Evolutionary conservation across 2,797 vertebrate genomes (phyloP), one percentile per base, ranked within the genome.

Genomic region (Myotis planiceps): DNA sequence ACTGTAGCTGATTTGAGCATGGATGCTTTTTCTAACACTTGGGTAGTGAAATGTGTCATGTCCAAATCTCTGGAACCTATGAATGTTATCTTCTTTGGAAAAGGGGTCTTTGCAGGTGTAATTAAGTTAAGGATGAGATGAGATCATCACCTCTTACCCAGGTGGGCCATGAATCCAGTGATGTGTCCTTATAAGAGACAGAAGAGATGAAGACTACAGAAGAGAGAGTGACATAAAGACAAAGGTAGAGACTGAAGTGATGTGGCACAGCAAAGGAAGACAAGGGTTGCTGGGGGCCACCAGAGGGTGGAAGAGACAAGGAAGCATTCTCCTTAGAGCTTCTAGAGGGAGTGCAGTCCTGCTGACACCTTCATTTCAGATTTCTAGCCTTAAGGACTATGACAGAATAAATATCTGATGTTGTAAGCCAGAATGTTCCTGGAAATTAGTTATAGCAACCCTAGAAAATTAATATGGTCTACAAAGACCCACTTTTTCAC

Each of bases 291-390:
- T 8, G 23, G 21, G 15, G 19, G n/a, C 32, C 51, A n/a, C 5
- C 16, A 60, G 51, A 39, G 63, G 2, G 13, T 60, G 1, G 25
- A 69, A 68, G 5, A 19, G 2, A 4, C 27, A 51, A 63, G 9
- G 23, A 9, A 7, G 12, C 27, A 4, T 42, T 47, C 5, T 74
- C 5, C 13, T 15, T 21, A 25, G 10, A 1, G 9, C 6, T 7
- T 55, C 9, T 51, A 16, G 6, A 37, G 9, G 18, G 18, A 39
- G 2, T 0, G 10, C 2, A 29, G 2, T 13, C 1, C 21, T 18
- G 3, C 0, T 27, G 14, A 53, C 2, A 42, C 29, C 14, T 37
- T n/a, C 4, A 47, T 42, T 84, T 85, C 63, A 51, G 25, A 51
- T n/a, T n/a, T n/a, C 27, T 47, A 16, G 9, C n/a, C 66, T 72